Evolutionary conservation across 2,797 vertebrate species (phyloP).

Genomic region (Tarsius wallacei): DNA sequence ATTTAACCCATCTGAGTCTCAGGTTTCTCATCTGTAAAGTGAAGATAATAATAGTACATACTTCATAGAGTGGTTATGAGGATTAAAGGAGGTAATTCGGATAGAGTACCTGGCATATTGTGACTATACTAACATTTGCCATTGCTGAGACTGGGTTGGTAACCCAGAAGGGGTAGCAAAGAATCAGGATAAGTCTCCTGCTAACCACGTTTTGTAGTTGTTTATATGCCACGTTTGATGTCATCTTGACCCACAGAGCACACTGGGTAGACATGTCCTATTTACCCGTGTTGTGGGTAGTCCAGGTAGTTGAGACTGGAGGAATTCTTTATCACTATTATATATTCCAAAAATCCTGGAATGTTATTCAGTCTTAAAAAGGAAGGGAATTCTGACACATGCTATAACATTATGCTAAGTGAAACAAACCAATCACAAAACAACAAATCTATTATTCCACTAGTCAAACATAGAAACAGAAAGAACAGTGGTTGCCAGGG

Average conservation of each 20-base stretch:
- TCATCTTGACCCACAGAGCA: not conserved
- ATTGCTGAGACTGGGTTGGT: not conserved
- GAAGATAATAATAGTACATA: not conserved
- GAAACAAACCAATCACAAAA: conserved; percentile 9
- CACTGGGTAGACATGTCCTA: not conserved
- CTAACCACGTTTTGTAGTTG: not conserved
- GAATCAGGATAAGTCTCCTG: not conserved
- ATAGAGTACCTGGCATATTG: not conserved
- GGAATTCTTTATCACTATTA: not conserved
- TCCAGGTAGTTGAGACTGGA: not conserved
- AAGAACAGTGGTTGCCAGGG: not conserved
- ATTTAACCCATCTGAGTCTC: not conserved
- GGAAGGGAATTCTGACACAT: not conserved
- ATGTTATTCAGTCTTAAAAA: not conserved
- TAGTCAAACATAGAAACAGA: not conserved
- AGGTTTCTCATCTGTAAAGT: not conserved
- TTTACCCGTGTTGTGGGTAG: not conserved
- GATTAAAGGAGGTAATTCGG: not conserved
- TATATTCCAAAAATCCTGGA: not conserved
- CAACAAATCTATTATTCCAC: not conserved
- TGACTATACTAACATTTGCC: not conserved
- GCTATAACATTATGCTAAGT: not conserved
- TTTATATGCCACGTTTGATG: not conserved
- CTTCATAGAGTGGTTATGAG: not conserved
- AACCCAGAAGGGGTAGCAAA: not conserved